A percentile compares a stretch with the other conserved stretches of the same genome.
Evolutionary conservation across 1,140 invertebrate species (phyloP).

Genomic region (Adoxophyes honmai): DNA sequence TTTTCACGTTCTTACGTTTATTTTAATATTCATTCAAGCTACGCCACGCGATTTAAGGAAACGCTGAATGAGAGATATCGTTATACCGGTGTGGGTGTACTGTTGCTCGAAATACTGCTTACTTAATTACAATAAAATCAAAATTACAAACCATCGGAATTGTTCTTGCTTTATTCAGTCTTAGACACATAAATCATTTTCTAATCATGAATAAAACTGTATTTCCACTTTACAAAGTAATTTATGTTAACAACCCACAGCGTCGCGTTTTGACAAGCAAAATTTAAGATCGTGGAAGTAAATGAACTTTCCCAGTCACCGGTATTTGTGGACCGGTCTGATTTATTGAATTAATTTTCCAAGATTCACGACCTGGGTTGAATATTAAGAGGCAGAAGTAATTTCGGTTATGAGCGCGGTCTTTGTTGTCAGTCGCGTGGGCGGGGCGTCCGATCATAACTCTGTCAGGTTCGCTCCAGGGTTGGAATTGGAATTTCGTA

Average conservation of each 20-base stretch:
- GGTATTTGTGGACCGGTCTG: constrained; percentile 48
- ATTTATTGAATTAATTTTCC: constrained; percentile 70
- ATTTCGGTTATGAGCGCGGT: constrained; percentile 56
- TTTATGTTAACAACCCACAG: constrained; percentile 27
- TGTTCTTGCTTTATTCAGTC: background rate
- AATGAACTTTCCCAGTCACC: constrained; percentile 44
- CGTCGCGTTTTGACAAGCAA: constrained; percentile 36
- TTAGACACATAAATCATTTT: constrained; percentile 15
- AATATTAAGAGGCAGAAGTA: constrained; percentile 61
- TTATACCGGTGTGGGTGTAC: background rate
- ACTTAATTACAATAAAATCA: background rate
- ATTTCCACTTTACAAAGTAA: constrained; percentile 19
- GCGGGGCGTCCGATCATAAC: constrained; percentile 39
- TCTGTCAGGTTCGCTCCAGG: constrained; percentile 36
- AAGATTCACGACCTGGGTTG: constrained; percentile 48
- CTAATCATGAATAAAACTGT: constrained; percentile 17
- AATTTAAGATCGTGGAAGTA: constrained; percentile 40
- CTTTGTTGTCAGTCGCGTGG: constrained; percentile 47
- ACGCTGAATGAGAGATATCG: no score
- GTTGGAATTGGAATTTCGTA: constrained; percentile 41
- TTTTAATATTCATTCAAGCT: background rate
- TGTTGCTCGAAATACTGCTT: background rate
- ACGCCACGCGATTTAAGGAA: background rate
- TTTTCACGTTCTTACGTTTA: no score
- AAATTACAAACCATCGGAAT: background rate